Conservation (phyloP, 2,113 vertebrate genomes). For the Tragelaphus strepsiceros region DNA sequence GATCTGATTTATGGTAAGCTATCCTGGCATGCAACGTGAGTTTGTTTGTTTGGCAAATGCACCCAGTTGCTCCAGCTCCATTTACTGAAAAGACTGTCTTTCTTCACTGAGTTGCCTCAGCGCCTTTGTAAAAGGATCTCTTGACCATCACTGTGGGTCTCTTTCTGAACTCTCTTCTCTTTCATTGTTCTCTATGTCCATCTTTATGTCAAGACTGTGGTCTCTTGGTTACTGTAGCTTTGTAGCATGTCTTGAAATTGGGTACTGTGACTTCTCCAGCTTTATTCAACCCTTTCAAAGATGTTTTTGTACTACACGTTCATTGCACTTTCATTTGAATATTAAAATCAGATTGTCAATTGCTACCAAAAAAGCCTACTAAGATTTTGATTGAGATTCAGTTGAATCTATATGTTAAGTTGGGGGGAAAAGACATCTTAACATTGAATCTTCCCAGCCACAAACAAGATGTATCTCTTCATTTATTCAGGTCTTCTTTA, state of each 20-base stretch:
- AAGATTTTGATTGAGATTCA: not conserved
- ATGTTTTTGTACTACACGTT: not conserved
- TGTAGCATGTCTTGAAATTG: not conserved
- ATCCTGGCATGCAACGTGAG: not conserved
- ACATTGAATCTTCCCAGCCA: not conserved
- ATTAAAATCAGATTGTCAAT: not conserved
- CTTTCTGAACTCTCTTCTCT: not conserved
- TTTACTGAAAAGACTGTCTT: not conserved
- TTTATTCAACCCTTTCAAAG: not conserved
- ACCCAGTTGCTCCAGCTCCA: not conserved
- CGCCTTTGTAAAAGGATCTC: not conserved
- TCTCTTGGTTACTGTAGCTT: not conserved
- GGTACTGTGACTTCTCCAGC: not conserved
- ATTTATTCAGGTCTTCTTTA: not conserved
- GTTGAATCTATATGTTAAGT: not conserved
- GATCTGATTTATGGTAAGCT: not conserved
- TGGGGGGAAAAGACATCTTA: not conserved
- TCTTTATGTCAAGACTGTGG: rapidly evolving
- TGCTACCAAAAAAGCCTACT: not conserved
- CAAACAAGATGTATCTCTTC: not conserved
- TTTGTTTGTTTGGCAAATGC: not conserved
- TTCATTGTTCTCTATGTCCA: not conserved
- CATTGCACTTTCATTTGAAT: not conserved
- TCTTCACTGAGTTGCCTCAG: not conserved
- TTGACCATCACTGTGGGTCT: not conserved